Conservation (phyloP, 2,797 vertebrate species). For the Pygocentrus nattereri region DNA sequence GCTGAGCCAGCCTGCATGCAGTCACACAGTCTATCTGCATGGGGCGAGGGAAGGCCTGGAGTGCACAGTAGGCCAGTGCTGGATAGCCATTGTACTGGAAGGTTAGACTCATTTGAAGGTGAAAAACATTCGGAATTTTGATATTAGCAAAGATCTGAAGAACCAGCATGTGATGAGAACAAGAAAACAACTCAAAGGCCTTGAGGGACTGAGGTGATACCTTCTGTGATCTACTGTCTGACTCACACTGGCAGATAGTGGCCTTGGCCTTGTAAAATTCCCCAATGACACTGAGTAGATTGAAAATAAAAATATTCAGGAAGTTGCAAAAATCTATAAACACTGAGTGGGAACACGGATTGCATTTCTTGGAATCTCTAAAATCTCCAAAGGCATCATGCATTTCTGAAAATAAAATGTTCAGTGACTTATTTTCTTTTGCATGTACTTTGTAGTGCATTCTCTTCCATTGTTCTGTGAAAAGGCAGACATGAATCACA, state of each 20-base stretch:
- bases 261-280: neutral
- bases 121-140: constrained; percentile 58
- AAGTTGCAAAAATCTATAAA: neutral
- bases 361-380: neutral
- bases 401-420: constrained; percentile 1
- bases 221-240: constrained; percentile 26
- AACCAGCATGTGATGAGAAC: constrained; percentile 27
- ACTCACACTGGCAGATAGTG: neutral
- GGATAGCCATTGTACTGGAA: constrained; percentile 47
- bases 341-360: neutral
- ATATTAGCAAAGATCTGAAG: constrained; percentile 55
- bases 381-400: neutral
- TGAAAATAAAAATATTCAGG: neutral
- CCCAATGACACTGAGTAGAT: too few relatives aligned
- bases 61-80: constrained; percentile 51
- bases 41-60: constrained; percentile 47
- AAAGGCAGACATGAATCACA: too few relatives aligned
- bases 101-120: constrained; percentile 68
- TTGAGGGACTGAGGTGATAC: constrained; percentile 22
- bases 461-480: too few relatives aligned
- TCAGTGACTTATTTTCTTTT: neutral
- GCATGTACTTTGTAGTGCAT: too few relatives aligned
- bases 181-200: constrained; percentile 28
- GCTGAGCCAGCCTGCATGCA: constrained; percentile 51
- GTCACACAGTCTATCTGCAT: constrained; percentile 68